These are phyloP conservation scores for Rhynchophorus ferrugineus DNA, from an alignment of 1,140 invertebrate genomes.

Conservation along the genomic window DNA sequence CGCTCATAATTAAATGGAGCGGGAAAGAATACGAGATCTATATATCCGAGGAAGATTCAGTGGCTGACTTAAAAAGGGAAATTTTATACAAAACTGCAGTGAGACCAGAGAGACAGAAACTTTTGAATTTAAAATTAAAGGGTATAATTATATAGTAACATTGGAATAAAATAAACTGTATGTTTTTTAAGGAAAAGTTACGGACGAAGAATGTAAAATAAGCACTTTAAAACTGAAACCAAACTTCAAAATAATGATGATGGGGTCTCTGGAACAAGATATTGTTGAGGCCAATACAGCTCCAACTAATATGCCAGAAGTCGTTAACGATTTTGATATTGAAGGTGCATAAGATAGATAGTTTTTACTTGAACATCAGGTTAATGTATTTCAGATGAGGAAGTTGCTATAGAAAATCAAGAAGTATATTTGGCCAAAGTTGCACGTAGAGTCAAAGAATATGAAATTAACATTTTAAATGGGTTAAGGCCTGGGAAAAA, in stretches of 20 bases:
- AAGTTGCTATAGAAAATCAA: constrained; percentile 72
- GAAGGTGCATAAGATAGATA: constrained; percentile 5
- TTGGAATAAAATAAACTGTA: background rate
- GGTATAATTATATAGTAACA: constrained; percentile 46
- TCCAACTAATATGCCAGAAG: constrained; percentile 73
- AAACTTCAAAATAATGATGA: constrained; percentile 94
- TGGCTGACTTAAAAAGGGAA: constrained; percentile 67
- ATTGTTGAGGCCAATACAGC: constrained; percentile 72
- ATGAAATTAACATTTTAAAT: constrained; percentile 77
- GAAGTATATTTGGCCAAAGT: constrained; percentile 67
- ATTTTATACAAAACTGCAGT: constrained; percentile 78
- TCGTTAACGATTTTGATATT: constrained; percentile 70
- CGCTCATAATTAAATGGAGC: constrained; percentile 76
- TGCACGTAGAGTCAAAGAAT: constrained; percentile 75
- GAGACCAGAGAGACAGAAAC: constrained; percentile 80
- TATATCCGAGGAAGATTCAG: constrained; percentile 62
- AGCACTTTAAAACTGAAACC: constrained; percentile 68
- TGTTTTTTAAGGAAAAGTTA: constrained; percentile 61
- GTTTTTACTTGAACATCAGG: background rate
- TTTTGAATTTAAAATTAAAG: constrained; percentile 87
- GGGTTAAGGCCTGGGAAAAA: constrained; percentile 77
- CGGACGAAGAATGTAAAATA: constrained; percentile 66
- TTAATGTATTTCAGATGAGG: constrained; percentile 58
- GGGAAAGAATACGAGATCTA: constrained; percentile 77
- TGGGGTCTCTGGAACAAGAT: constrained; percentile 88